Base-by-base conservation (phyloP, 1,140 invertebrate genomes). In the Thaumetopoea pityocampa region DNA sequence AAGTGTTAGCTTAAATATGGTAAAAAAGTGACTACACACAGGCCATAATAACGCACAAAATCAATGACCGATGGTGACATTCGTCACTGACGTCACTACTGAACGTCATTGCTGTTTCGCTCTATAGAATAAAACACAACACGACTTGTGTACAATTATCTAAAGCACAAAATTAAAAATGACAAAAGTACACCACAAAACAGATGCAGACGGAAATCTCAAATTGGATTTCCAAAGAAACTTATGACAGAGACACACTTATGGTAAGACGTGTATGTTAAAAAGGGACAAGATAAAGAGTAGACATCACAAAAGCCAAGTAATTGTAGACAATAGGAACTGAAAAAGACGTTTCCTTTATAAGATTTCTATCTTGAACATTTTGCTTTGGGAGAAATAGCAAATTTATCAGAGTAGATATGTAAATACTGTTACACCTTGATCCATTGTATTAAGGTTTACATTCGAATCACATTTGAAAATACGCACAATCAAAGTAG, bases 271-370 rank as follows among this genome's bases (percentile, higher is more conserved):
- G 8, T 6, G 15, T 37, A 17, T 10, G 57, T 22, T 23, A 40
- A 56, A 67, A 24, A 42, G 50, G 48, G 67, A 70, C 18, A 29
- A 38, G 27, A 30, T 12, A 28, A 28, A 66, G 50, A 34, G 45
- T 53, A 53, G 51, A 51, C 45, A 69, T 54, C 56, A 71, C 67
- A 72, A 72, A n/a, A 70, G 65, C 68, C 65, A 72, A 73, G 69
- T 76, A 74, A 79, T 69, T 79, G 74, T 79, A 79, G 74, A 79
- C 74, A 79, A 79, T 76, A 61, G 69, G 56, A 63, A 60, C 74
- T 79, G 71, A 71, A 76, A 79, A 79, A 79, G 74, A 79, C 74
- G 62, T 76, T 60, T 76, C 69, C 69, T 74, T 72, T 71, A 73
- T 67, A 76, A 79, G 74, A 79, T 79, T 56, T 60, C 69, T 68